These are phyloP conservation scores for Bombus balteatus DNA, from an alignment of 1,140 invertebrate species.

Conservation along the genomic window DNA sequence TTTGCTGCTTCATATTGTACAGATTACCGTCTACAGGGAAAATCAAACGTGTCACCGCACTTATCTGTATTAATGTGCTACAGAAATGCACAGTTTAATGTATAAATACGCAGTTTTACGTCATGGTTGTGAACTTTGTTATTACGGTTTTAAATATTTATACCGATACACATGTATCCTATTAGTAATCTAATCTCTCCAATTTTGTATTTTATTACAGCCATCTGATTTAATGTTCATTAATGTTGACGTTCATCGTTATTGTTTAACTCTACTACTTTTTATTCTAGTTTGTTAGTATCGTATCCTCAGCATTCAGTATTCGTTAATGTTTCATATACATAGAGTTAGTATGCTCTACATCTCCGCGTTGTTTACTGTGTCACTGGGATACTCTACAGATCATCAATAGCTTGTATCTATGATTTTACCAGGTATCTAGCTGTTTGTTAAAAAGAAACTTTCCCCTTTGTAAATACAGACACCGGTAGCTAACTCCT, in stretches of 20 bases:
- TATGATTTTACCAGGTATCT: slow-evolving; percentile 90
- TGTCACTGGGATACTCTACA: slow-evolving; percentile 85
- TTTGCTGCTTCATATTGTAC: not conserved
- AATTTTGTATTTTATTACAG: no score
- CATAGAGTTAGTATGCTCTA: slow-evolving; percentile 83
- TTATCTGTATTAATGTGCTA: not conserved
- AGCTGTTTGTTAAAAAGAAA: slow-evolving; percentile 92
- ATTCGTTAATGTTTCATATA: not conserved
- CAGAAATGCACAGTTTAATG: not conserved
- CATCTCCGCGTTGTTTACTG: slow-evolving; percentile 85
- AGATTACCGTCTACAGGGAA: not conserved
- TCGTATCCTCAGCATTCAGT: no score
- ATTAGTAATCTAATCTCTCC: no score
- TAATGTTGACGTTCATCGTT: no score
- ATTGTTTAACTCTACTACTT: no score
- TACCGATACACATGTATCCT: accelerated
- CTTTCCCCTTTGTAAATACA: slow-evolving; percentile 98
- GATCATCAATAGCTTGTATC: slow-evolving; percentile 86
- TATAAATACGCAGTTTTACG: no score
- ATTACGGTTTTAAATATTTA: accelerated
- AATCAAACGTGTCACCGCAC: not conserved
- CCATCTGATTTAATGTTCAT: no score
- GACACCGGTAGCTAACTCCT: not conserved
- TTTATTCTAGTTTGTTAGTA: no score
- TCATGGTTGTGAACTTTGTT: no score